Conservation (phyloP, 37 sponge, comb jelly and placozoan species). For the Axinella damicornis region DNA sequence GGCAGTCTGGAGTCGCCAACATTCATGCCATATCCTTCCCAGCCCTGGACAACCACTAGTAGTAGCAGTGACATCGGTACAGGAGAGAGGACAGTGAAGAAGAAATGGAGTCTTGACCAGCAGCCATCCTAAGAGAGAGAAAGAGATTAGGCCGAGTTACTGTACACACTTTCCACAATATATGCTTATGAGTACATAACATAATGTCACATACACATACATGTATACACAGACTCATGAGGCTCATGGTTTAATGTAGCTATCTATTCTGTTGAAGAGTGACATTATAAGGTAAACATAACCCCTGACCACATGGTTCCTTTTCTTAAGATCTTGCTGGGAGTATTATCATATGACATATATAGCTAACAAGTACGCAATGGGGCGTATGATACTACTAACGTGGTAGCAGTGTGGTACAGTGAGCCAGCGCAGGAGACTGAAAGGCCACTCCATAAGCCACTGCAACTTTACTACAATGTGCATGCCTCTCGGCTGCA, state of each 20-base stretch:
- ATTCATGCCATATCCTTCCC: conserved; percentile 61
- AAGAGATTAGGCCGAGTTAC: no score
- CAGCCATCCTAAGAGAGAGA: conserved; percentile 22
- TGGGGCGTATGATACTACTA: conserved; percentile 1
- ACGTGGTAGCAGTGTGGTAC: conserved; percentile 74
- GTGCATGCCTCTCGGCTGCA: conserved; percentile 49
- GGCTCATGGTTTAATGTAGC: no score
- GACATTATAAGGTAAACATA: no score
- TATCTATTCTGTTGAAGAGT: no score
- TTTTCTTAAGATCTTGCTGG: no score
- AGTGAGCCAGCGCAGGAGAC: conserved; percentile 71
- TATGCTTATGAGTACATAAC: no score
- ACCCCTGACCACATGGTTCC: no score
- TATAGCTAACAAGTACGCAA: no score
- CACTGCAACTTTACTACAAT: conserved; percentile 50
- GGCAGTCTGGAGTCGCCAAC: conserved; percentile 38
- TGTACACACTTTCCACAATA: no score
- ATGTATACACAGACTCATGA: no score
- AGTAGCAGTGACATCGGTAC: conserved; percentile 24
- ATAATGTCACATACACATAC: no score
- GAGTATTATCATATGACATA: no score
- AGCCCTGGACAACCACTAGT: conserved; percentile 37
- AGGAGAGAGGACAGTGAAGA: conserved; percentile 27
- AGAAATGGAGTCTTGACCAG: conserved; percentile 31
- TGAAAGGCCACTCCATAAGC: conserved; percentile 72